Evolutionary conservation across 2,888 invertebrate species (phyloP).

Genomic region (Andrena bicolor): DNA sequence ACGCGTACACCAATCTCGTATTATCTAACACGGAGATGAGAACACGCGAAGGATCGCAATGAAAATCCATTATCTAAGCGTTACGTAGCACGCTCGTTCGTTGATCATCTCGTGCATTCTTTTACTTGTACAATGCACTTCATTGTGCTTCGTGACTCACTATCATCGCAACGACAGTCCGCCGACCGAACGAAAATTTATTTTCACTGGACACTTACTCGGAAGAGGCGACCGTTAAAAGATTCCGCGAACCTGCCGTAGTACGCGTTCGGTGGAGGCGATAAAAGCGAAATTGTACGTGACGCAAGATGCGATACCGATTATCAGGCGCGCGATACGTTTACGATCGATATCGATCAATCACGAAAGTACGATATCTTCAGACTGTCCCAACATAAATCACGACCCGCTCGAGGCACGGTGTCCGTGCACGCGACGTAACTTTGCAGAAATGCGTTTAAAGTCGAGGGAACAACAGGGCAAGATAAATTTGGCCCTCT

Average conservation of each 20-base stretch:
- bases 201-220: not conserved
- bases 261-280: not conserved
- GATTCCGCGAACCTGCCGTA: conserved; percentile 19
- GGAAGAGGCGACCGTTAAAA: conserved; percentile 13
- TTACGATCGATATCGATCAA: conserved; percentile 50
- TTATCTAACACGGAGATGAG: not conserved
- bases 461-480: too few species aligned
- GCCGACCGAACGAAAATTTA: not conserved
- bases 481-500: not conserved
- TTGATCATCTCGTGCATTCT: conserved; percentile 18
- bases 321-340: conserved; percentile 54
- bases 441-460: too few species aligned
- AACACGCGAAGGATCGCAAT: conserved; percentile 21
- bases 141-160: conserved; percentile 17
- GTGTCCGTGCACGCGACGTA: too few species aligned
- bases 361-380: conserved; percentile 22
- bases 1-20: not conserved
- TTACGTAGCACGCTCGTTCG: conserved; percentile 7
- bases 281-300: conserved; percentile 48
- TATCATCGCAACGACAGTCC: conserved; percentile 4
- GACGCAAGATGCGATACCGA: conserved; percentile 50
- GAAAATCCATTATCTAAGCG: conserved; percentile 27
- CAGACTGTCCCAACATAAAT: not conserved
- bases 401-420: not conserved
- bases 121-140: conserved; percentile 10